Base-by-base conservation (phyloP, 2,113 vertebrate genomes). In the Rhegmatorhina hoffmannsi region DNA sequence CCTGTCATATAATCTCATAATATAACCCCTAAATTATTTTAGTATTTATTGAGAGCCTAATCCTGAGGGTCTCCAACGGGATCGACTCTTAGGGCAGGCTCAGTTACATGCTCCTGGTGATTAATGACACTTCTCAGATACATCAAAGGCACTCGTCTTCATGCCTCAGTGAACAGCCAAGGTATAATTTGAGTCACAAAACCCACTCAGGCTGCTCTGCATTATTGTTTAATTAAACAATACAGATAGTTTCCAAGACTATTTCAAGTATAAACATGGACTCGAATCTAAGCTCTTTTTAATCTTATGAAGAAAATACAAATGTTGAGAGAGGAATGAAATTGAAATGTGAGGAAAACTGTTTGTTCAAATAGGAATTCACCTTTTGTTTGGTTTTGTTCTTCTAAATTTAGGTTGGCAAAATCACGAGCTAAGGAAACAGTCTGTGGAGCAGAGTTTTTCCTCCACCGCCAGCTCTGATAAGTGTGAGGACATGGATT, bases 201-300 rank as follows among this genome's bases (percentile, higher is more conserved):
- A 90, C 40, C 7, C 50, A 70, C 52, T 66, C 46, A n/a, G 50
- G 20, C 28, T 84, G n/a, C n/a, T 83, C 21, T 43, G 38, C 36
- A 8, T 70, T 89, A 34, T 34, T 77, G 25, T 92, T 90, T 76
- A 95, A 94, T 96, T 96, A 95, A 92, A 67, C 28, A 87, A 49
- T 6, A 9, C 2, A 11, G 69, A 82, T 84, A 92, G 92, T 90
- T 93, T 95, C 59, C 66, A 72, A 79, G 59, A 46, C 49, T 49
- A 12, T 83, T 95, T 92, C 73, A 64, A 84, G 24, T 72, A 76
- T 36, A 87, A 95, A 77, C 59, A 89, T 2, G 2, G 19, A 14
- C 33, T 2, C 0, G 2, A 58, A 64, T 25, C 68, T 84, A 47
- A 7, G 7, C 0, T 33, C 8, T 40, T 34, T 90, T 92, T 87